These are phyloP conservation scores for Heliangelus exortis DNA, from an alignment of 2,797 vertebrate genomes.

Conservation along the genomic window DNA sequence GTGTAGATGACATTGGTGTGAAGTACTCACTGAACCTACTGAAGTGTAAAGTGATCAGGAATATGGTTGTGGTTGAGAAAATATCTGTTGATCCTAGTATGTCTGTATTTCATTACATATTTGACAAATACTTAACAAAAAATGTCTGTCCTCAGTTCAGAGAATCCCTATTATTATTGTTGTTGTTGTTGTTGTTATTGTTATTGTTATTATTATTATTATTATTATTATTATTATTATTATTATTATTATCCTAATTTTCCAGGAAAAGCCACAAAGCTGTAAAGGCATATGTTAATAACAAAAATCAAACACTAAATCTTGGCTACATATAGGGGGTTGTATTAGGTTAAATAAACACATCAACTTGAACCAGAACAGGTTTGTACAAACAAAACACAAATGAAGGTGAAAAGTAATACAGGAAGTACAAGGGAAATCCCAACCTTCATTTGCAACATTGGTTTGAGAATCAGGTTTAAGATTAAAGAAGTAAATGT, in stretches of 20 bases:
- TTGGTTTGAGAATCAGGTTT: background rate
- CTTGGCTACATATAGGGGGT: background rate
- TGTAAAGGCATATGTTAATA: background rate
- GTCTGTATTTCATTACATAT: background rate
- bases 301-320: background rate
- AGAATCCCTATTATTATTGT: background rate
- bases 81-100: background rate
- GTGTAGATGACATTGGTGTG: background rate
- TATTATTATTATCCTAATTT: background rate
- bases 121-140: background rate
- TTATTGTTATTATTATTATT: too few relatives aligned
- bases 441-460: background rate
- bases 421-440: background rate
- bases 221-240: too few relatives aligned
- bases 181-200: too few relatives aligned
- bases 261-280: background rate
- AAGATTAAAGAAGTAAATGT: background rate
- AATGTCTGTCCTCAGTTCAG: background rate
- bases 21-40: background rate
- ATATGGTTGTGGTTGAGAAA: background rate
- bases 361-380: background rate
- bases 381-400: background rate
- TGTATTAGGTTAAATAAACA: background rate
- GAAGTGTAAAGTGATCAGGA: background rate
- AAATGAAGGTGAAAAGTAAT: background rate